Conservation (phyloP, 2,888 invertebrate species). For the Cyclophora albipunctata region DNA sequence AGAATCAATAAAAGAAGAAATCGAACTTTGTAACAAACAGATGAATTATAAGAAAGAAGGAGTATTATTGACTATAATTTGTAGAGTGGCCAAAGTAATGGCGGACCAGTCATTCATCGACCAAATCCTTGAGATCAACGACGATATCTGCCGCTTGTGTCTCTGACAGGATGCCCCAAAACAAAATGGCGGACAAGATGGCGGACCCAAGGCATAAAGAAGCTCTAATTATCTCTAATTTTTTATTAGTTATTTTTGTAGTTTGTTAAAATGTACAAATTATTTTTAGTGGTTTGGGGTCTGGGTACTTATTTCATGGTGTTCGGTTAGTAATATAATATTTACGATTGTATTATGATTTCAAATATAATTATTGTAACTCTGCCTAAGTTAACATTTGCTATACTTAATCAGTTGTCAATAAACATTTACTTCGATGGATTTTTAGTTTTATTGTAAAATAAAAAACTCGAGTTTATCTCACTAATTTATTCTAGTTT, state of each 20-base stretch:
- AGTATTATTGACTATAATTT: constrained; percentile 78
- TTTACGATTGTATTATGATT: no score
- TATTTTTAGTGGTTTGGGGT: background rate
- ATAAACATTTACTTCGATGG: no score
- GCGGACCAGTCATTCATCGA: constrained; percentile 82
- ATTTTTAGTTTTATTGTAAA: background rate
- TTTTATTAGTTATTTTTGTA: constrained; percentile 21
- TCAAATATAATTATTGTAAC: background rate
- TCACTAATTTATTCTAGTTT: constrained; percentile 41
- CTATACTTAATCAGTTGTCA: no score
- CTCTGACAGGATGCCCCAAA: constrained; percentile 59
- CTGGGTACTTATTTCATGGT: background rate
- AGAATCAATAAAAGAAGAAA: constrained; percentile 75
- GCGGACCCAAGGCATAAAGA: constrained; percentile 9
- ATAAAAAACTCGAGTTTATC: constrained; percentile 13
- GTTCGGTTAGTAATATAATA: constrained; percentile 4
- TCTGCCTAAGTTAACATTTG: constrained; percentile 4
- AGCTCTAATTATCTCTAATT: constrained; percentile 18
- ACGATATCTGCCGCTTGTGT: constrained; percentile 85
- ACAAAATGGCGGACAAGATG: constrained; percentile 36
- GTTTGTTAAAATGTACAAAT: constrained; percentile 6
- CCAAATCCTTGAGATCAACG: constrained; percentile 86
- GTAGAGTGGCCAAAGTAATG: constrained; percentile 79
- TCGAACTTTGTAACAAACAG: constrained; percentile 82
- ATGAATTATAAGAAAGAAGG: constrained; percentile 80